Percentiles rank a stretch among this genome's conserved stretches.
Evolutionary conservation across 30 jellyfish, hydroid and myxozoan species (phyloP).

Genomic region (Mastigias papua): DNA sequence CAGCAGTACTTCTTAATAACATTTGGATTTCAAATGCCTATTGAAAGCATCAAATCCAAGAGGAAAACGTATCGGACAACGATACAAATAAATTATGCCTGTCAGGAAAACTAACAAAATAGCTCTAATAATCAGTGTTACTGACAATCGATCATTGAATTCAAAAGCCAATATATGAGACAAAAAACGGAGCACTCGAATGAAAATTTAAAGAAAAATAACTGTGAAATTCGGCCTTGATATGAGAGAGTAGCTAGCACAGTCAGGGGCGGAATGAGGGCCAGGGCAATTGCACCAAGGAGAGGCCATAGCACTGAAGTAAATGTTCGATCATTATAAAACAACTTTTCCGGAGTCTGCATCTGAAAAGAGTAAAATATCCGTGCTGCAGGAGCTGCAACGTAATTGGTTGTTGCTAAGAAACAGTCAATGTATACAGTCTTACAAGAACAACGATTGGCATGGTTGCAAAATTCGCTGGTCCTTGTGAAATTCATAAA

Average conservation of each 20-base stretch:
- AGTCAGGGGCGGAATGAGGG: too few relatives aligned
- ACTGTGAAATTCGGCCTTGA: not conserved
- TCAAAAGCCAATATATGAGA: not conserved
- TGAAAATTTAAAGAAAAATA: not conserved
- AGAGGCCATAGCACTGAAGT: too few relatives aligned
- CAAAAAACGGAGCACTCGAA: not conserved
- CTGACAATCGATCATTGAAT: not conserved
- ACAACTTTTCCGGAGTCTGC: not conserved
- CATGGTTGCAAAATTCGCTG: too few relatives aligned
- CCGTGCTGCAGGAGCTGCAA: not conserved
- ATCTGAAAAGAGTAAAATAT: not conserved
- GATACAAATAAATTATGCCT: not conserved
- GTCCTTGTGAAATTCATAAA: too few relatives aligned
- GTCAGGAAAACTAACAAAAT: not conserved
- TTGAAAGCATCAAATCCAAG: not conserved
- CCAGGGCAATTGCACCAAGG: too few relatives aligned
- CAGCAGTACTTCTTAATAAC: not conserved
- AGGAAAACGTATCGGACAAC: constrained; percentile 3
- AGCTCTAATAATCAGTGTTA: not conserved
- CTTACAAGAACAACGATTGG: too few relatives aligned
- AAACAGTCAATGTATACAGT: too few relatives aligned
- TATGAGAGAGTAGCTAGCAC: not conserved
- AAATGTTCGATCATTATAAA: too few relatives aligned
- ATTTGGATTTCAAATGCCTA: not conserved
- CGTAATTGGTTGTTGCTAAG: too few relatives aligned